Conservation (phyloP, 2,888 invertebrate species). For the Synergus itoensis region DNA sequence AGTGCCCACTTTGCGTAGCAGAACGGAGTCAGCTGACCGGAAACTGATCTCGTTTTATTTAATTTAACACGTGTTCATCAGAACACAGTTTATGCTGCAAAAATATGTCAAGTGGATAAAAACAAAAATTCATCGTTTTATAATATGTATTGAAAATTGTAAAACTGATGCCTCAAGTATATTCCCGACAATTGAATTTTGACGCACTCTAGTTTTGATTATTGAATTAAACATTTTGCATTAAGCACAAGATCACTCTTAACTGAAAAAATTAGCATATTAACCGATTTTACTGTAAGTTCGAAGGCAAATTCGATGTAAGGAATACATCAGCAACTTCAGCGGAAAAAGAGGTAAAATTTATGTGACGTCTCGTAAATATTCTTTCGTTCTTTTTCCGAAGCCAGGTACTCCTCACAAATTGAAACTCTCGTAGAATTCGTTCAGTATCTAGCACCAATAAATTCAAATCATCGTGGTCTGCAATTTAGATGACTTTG, state of each 20-base stretch:
- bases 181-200: neutral
- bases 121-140: neutral
- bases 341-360: slow-evolving; percentile 6
- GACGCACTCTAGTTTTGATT: no score
- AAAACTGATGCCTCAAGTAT: neutral
- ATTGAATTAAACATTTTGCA: neutral
- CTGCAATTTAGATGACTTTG: neutral
- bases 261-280: neutral
- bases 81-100: neutral
- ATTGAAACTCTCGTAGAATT: slow-evolving; percentile 29
- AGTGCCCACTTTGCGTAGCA: slow-evolving; percentile 44
- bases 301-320: neutral
- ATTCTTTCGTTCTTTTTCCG: slow-evolving; percentile 15
- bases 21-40: slow-evolving; percentile 59
- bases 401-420: slow-evolving; percentile 6
- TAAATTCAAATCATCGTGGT: slow-evolving; percentile 17
- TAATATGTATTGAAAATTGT: neutral
- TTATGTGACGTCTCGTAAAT: slow-evolving; percentile 17
- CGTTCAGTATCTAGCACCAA: neutral
- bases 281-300: neutral
- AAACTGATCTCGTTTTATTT: slow-evolving; percentile 54
- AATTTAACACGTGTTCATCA: slow-evolving; percentile 14
- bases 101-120: neutral
- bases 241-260: neutral
- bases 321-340: neutral